Base-by-base conservation (phyloP, 2,888 invertebrate genomes). In the Megastigmus dorsalis region DNA sequence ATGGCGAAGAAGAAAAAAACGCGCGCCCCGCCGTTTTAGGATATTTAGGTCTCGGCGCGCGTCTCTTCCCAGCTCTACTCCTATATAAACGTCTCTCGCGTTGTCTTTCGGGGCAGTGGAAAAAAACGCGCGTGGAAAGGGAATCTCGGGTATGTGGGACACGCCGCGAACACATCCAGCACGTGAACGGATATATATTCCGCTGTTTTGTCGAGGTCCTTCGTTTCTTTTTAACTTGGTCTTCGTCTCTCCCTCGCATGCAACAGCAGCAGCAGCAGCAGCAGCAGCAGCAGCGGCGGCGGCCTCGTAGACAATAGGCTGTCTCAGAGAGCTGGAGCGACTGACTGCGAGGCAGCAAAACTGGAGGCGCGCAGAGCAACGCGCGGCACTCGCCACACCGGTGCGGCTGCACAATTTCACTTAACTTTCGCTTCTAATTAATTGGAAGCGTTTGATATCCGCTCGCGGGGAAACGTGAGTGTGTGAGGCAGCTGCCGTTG, bases 391-490 rank as follows among this genome's bases (percentile, higher is more conserved):
- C n/a, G n/a, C n/a, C n/a, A n/a, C n/a, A n/a, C n/a, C n/a, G n/a
- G n/a, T n/a, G n/a, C n/a, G n/a, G 28, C 57, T 59, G 74, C 68
- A 67, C 78, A 82, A 82, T 82, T 82, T 82, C 82, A 80, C 81
- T 82, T 77, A 70, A 82, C 81, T 82, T 82, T 82, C 81, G 80
- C 82, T 78, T 78, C 79, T 82, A 81, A 82, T 82, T 82, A 79
- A 82, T 82, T 78, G 77, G 76, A 77, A 68, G 68, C 74, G 54
- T 76, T 78, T 75, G 65, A 68, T 77, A 48, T 54, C 41, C 36
- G 48, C n/a, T n/a, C 45, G 20, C 54, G 10, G 52, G 52, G 59
- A 73, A 65, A 73, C 48, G 30, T 38, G 45, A n/a, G n/a, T 43
- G 20, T 38, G 45, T 20, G n/a, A 55, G 20, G 33, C 41, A 23